Base-by-base conservation (phyloP, 2,888 invertebrate genomes). In the Scaptomyza tumidula region DNA sequence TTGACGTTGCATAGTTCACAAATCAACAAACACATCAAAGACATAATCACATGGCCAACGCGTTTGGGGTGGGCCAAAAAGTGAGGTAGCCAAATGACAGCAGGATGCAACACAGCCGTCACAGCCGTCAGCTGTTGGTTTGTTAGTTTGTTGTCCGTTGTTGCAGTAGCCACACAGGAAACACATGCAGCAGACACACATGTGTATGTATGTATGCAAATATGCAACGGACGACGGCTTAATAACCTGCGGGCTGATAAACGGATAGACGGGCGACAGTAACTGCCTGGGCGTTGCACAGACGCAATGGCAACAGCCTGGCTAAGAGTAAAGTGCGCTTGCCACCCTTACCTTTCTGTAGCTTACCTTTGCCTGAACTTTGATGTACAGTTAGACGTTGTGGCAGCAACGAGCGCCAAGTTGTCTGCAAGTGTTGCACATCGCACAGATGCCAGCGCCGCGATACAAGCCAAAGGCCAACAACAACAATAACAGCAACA, bases 161-260 rank as follows among this genome's bases (percentile, higher is more conserved):
- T 24, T 24, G 24, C 43, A 31, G 31, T 48, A 49, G 59, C 46
- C 63, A 65, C 64, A 74, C 64, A 58, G 60, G 57, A 67, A 73
- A 39, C 58, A 55, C 43, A 57, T 37, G 53, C 56, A 44, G 43
- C 9, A 39, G 59, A 50, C 14, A 49, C 44, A 54, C 19, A 54
- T 19, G 43, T 44, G 58, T 45, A 66, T 56, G 63, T 35, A 35
- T 39, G 39, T 7, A 39, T 39, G 39, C 65, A 69, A 70, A 70
- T 52, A 48, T 35, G 56, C 59, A 54, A 41, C 49, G 60, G 46
- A 71, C 80, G 68, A 87, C 70, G 87, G 89, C 85, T 85, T 89
- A 88, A 89, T 85, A 86, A 88, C 85, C 89, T 89, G 88, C 88
- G 88, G 85, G 83, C 89, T 83, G 74, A 86, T 76, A 78, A 76